Base-by-base conservation (phyloP, 2,113 vertebrate genomes). In the Neodon shergylaensis region DNA sequence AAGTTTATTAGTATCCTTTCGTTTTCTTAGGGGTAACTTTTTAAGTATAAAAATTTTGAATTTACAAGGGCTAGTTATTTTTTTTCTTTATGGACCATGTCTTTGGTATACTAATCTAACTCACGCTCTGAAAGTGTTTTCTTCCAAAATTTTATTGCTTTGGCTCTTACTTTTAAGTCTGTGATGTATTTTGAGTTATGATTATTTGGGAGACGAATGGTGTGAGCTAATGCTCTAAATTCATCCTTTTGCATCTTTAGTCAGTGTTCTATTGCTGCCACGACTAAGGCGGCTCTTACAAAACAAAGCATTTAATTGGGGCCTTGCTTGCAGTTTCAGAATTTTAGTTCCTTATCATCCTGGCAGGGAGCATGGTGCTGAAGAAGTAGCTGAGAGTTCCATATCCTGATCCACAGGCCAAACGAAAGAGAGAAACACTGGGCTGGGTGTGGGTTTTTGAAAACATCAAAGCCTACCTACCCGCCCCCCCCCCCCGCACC, bases 51-150 rank as follows among this genome's bases (percentile, higher is more conserved):
- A 44, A 24, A 10, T 72, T 83, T 78, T 90, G 0, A 85, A 91
- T 91, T 90, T 26, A 44, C 61, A 68, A 91, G 3, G 17, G 66
- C 72, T 65, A 88, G 66, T 94, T 28, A 42, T 5, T 66, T 88
- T 65, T 66, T 66, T 86, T 74, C 65, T 83, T 94, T 31, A 85
- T 49, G n/a, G 11, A 44, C 54, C 26, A 84, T 79, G 36, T 24
- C 70, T 92, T 88, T 94, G 65, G 84, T 95, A 28, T 6, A 81
- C 39, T 86, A 83, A 91, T 66, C 39, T 92, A 95, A 86, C 31
- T 33, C 19, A 92, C 82, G 8, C 10, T 73, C 47, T 93, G 88
- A 28, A 96, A 95, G 85, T 31, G 81, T 88, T 92, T 96, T 88
- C 81, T 95, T 88, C 24, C 33, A 89, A 95, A 94, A 52, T 39